phyloP scores from a whole-genome alignment of 2,888 invertebrate species.

The Ormyrus nitidulus region DNA sequence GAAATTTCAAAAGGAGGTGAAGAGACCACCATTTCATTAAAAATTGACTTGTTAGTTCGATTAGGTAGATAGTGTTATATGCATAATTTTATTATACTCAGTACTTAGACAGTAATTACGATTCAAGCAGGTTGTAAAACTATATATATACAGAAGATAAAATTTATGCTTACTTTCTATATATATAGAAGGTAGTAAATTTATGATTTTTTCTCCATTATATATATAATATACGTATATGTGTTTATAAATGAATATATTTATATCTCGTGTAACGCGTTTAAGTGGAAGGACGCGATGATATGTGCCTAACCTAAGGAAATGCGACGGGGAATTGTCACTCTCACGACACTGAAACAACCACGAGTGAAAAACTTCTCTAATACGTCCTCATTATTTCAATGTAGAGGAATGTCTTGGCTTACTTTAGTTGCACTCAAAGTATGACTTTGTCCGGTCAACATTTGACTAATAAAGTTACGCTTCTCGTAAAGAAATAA shows the following conservation, averaged over 20 bases:
- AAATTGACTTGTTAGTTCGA: slow-evolving; percentile 57
- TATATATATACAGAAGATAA: slow-evolving; percentile 16
- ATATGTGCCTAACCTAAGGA: slow-evolving; percentile 71
- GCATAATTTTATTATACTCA: slow-evolving; percentile 26
- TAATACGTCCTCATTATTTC: too few species aligned
- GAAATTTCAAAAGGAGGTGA: slow-evolving; percentile 37
- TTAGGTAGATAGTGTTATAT: slow-evolving; percentile 34
- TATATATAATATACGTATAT: slow-evolving; percentile 9
- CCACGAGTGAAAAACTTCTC: too few species aligned
- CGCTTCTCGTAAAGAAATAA: too few species aligned
- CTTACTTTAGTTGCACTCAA: too few species aligned
- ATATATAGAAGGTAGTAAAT: slow-evolving; percentile 45
- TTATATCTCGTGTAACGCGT: slow-evolving; percentile 27
- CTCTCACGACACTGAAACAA: background rate
- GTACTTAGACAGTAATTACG: slow-evolving; percentile 47
- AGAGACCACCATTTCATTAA: slow-evolving; percentile 43
- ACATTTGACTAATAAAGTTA: too few species aligned
- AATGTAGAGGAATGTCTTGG: too few species aligned
- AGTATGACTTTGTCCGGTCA: too few species aligned
- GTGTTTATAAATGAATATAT: slow-evolving; percentile 28
- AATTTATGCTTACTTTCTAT: background rate
- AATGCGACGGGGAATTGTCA: slow-evolving; percentile 36
- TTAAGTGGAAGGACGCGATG: slow-evolving; percentile 67
- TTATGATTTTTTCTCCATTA: slow-evolving; percentile 53
- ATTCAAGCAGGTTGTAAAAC: slow-evolving; percentile 54